phyloP scores from a whole-genome alignment of 2,888 invertebrate species.

The Himalopsyche anomala region DNA sequence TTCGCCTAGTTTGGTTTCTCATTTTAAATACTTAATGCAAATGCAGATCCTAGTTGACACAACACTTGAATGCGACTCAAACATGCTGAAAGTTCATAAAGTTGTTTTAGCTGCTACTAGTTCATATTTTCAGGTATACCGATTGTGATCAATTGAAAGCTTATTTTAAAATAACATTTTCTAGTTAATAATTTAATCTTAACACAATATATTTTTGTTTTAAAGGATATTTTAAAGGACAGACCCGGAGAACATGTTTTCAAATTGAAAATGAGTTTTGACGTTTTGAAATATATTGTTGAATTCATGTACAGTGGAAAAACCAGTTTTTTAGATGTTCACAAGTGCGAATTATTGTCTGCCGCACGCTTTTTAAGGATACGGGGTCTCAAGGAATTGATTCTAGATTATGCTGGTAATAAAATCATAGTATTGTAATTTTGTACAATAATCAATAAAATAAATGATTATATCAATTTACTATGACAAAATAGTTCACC shows the following conservation, averaged over 20 bases:
- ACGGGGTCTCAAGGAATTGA: constrained; percentile 77
- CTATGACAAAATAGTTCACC: too few relatives aligned
- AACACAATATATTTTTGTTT: constrained; percentile 56
- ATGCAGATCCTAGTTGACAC: constrained; percentile 85
- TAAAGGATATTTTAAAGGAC: constrained; percentile 79
- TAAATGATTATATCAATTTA: too few relatives aligned
- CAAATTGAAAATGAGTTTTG: constrained; percentile 83
- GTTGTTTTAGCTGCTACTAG: constrained; percentile 85
- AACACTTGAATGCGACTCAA: constrained; percentile 85
- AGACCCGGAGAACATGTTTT: constrained; percentile 78
- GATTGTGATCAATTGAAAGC: neutral
- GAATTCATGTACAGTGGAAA: constrained; percentile 89
- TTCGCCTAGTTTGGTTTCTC: constrained; percentile 81
- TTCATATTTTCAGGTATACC: constrained; percentile 82
- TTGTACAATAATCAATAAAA: neutral
- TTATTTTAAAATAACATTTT: constrained; percentile 27
- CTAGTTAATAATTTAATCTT: constrained; percentile 1
- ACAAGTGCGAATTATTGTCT: constrained; percentile 82
- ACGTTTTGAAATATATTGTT: constrained; percentile 82
- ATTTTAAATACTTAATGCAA: constrained; percentile 83
- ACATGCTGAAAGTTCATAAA: constrained; percentile 85
- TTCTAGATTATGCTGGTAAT: constrained; percentile 65
- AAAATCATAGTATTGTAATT: neutral
- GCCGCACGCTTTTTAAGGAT: constrained; percentile 85
- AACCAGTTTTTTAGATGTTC: constrained; percentile 82